phyloP scores from a whole-genome alignment of 2,888 invertebrate genomes.

The Brachynemurus nebulosus region DNA sequence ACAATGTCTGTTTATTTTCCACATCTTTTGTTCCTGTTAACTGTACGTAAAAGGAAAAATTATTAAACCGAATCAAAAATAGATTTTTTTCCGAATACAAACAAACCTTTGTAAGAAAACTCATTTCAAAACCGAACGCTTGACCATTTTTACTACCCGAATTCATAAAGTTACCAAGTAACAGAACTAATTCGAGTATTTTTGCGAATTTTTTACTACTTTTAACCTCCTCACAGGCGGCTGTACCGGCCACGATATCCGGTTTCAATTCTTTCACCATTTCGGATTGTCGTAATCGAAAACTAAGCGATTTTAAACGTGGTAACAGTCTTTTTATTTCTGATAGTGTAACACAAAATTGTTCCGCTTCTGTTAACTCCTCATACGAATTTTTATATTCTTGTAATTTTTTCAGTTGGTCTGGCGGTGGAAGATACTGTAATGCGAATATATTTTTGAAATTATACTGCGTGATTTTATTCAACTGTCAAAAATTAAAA shows the following conservation, averaged over 20 bases:
- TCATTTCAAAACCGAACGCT: slow-evolving; percentile 93
- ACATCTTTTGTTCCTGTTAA: slow-evolving; percentile 81
- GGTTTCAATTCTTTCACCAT: slow-evolving; percentile 78
- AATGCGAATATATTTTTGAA: slow-evolving; percentile 15
- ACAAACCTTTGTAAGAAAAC: slow-evolving; percentile 78
- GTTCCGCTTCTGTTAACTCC: slow-evolving; percentile 84
- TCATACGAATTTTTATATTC: slow-evolving; percentile 63
- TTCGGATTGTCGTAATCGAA: slow-evolving; percentile 77
- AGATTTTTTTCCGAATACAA: background rate
- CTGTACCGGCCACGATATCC: slow-evolving; percentile 87
- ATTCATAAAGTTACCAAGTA: slow-evolving; percentile 95
- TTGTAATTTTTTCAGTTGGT: slow-evolving; percentile 73
- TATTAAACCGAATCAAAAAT: background rate
- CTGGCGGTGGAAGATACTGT: slow-evolving; percentile 81
- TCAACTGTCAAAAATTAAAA: background rate
- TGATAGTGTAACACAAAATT: slow-evolving; percentile 82
- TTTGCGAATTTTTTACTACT: slow-evolving; percentile 80
- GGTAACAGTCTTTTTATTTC: slow-evolving; percentile 79
- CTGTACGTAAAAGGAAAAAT: slow-evolving; percentile 31
- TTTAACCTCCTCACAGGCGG: slow-evolving; percentile 89
- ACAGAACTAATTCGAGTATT: slow-evolving; percentile 75
- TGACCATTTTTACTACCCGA: slow-evolving; percentile 86
- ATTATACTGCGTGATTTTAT: no score
- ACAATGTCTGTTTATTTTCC: slow-evolving; percentile 81
- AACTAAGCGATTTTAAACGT: slow-evolving; percentile 76